phyloP scores from a whole-genome alignment of 2,888 invertebrate genomes.

The Protophormia terraenovae region DNA sequence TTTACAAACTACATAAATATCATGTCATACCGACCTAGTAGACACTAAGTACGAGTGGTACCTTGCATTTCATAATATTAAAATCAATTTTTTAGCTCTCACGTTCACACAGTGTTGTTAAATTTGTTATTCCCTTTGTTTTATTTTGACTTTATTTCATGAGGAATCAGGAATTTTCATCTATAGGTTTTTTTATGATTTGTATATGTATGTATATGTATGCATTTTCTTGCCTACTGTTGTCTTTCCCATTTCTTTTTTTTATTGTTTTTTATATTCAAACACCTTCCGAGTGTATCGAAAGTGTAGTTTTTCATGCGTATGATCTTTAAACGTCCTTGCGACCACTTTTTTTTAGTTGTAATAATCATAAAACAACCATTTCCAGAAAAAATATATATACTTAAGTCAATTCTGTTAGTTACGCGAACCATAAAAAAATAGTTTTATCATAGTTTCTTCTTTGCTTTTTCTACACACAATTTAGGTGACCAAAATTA shows the following conservation, averaged over 20 bases:
- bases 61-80: conserved; percentile 38
- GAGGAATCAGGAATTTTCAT: background rate
- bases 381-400: conserved; percentile 3
- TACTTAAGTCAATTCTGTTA: conserved; percentile 15
- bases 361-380: conserved; percentile 55
- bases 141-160: conserved; percentile 72
- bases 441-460: conserved; percentile 23
- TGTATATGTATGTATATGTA: background rate
- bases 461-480: background rate
- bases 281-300: conserved; percentile 70
- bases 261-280: conserved; percentile 40
- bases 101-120: conserved; percentile 77
- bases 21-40: too few relatives aligned
- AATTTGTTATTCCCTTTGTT: conserved; percentile 54
- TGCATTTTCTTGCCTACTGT: background rate
- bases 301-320: conserved; percentile 36
- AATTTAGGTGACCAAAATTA: conserved; percentile 16
- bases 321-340: conserved; percentile 54
- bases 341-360: conserved; percentile 56
- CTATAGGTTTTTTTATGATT: background rate
- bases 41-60: background rate
- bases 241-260: background rate
- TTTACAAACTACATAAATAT: too few relatives aligned
- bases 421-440: conserved; percentile 39
- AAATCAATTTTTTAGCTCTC: conserved; percentile 69